Percentiles rank a stretch among this genome's conserved stretches.
Evolutionary conservation across 2,113 vertebrate genomes (phyloP).

Genomic region (Oryzias woworae): DNA sequence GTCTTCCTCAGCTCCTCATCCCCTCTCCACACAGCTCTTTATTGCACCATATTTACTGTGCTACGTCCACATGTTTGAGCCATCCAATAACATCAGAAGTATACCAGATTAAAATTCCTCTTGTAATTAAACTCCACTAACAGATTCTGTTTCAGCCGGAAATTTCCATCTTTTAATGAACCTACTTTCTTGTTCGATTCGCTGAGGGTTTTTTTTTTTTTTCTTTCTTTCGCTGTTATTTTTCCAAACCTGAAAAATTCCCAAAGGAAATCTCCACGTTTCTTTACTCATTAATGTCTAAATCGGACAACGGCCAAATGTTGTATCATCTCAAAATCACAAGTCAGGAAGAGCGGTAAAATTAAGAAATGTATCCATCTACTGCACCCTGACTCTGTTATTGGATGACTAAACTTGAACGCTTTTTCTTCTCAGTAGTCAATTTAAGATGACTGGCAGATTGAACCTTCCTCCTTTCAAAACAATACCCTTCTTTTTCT

Average conservation of each 20-base stretch:
- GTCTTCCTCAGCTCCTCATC: slow-evolving; percentile 2
- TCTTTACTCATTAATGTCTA: slow-evolving; percentile 23
- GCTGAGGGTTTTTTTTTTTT: background rate
- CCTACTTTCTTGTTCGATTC: background rate
- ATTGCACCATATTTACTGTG: background rate
- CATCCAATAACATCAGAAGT: background rate
- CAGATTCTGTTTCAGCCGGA: background rate
- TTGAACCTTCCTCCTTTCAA: slow-evolving; percentile 35
- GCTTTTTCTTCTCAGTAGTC: slow-evolving; percentile 33
- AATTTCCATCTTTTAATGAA: slow-evolving; percentile 2
- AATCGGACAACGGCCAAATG: slow-evolving; percentile 23
- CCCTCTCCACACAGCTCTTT: background rate
- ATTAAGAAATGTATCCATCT: slow-evolving; percentile 16
- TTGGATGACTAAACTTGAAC: slow-evolving; percentile 30
- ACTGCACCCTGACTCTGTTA: slow-evolving; percentile 18
- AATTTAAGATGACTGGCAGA: slow-evolving; percentile 62
- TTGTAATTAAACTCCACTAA: background rate
- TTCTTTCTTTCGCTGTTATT: background rate
- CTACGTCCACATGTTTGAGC: background rate
- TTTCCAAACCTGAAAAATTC: slow-evolving; percentile 9
- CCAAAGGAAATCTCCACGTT: slow-evolving; percentile 3
- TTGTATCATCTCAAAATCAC: slow-evolving; percentile 19
- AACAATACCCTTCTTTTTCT: slow-evolving; percentile 37
- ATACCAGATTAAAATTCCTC: slow-evolving; percentile 3
- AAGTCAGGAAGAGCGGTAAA: slow-evolving; percentile 20